Evolutionary conservation across 2,113 vertebrate genomes (phyloP).

Genomic region (Anser cygnoides): DNA sequence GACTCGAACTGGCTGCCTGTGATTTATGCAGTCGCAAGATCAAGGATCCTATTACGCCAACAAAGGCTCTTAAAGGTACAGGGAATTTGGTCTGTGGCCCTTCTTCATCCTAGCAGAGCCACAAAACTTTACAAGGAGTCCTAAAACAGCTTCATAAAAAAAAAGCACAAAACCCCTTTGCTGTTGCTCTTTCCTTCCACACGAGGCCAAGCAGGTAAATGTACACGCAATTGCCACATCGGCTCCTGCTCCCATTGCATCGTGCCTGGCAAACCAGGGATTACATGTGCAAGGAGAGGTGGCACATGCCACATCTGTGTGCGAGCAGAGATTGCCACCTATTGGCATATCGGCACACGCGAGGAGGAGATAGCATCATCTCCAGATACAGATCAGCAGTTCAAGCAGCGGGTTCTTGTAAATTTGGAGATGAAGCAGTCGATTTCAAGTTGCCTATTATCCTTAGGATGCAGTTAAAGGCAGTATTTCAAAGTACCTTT

Average conservation of each 20-base stretch:
- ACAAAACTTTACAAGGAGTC: not conserved
- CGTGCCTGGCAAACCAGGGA: not conserved
- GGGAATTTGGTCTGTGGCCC: not conserved
- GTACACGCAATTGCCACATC: rapidly evolving
- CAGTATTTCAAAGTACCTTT: slow-evolving; percentile 24
- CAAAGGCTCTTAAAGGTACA: slow-evolving; percentile 67
- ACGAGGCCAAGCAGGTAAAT: rapidly evolving
- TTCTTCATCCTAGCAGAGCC: not conserved
- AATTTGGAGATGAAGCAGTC: not conserved
- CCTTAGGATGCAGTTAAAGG: not conserved
- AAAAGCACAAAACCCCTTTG: rapidly evolving
- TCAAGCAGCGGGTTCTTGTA: not conserved
- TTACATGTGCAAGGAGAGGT: rapidly evolving
- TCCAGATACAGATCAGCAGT: not conserved
- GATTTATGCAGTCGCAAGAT: slow-evolving; percentile 77
- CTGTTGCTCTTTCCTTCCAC: not conserved
- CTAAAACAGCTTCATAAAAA: rapidly evolving
- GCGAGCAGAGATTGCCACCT: slow-evolving; percentile 29
- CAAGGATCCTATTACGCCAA: slow-evolving; percentile 60
- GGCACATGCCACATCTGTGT: not conserved
- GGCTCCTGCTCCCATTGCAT: not conserved
- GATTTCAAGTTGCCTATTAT: not conserved
- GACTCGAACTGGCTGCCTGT: slow-evolving; percentile 77
- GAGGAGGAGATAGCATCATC: not conserved
- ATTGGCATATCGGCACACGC: not conserved